Conservation (phyloP, 2,113 vertebrate species). For the Reinhardtius hippoglossoides region DNA sequence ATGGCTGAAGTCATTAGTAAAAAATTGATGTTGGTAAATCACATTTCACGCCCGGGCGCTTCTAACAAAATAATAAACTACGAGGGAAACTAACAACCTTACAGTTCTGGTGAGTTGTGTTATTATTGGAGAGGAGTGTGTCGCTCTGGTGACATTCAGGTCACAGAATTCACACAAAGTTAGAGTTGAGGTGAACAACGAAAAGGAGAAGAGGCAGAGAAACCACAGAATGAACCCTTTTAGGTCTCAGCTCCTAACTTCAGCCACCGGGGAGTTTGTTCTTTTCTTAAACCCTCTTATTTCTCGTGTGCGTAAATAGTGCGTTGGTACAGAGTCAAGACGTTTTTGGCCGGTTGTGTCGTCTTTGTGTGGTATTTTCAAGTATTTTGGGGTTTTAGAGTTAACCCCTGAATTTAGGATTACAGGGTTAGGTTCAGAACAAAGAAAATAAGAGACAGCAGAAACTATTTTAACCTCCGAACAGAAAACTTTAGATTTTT, state of each 20-base stretch:
- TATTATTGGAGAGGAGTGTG: background rate
- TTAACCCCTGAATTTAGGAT: background rate
- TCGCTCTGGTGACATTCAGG: background rate
- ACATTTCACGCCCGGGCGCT: conserved; percentile 45
- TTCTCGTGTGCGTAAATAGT: too few species aligned
- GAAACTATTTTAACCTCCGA: background rate
- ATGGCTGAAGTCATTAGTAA: conserved; percentile 12
- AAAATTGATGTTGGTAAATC: conserved; percentile 51
- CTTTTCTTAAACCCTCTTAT: background rate
- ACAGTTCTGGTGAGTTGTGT: background rate
- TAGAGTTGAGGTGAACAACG: background rate
- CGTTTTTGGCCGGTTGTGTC: background rate
- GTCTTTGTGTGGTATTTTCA: background rate
- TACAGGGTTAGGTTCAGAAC: background rate
- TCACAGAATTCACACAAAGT: too few species aligned
- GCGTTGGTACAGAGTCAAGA: background rate
- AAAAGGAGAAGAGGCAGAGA: too few species aligned
- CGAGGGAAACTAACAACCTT: too few species aligned
- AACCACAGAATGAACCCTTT: background rate
- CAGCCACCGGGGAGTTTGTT: background rate
- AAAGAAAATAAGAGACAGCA: background rate
- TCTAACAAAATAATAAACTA: conserved; percentile 12
- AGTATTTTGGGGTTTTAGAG: background rate
- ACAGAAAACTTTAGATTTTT: too few species aligned
- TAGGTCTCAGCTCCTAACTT: background rate